A percentile compares a stretch with the other conserved stretches of the same genome.
Evolutionary conservation across 2,888 invertebrate species (phyloP).

Genomic region (Dolomedes plantarius): DNA sequence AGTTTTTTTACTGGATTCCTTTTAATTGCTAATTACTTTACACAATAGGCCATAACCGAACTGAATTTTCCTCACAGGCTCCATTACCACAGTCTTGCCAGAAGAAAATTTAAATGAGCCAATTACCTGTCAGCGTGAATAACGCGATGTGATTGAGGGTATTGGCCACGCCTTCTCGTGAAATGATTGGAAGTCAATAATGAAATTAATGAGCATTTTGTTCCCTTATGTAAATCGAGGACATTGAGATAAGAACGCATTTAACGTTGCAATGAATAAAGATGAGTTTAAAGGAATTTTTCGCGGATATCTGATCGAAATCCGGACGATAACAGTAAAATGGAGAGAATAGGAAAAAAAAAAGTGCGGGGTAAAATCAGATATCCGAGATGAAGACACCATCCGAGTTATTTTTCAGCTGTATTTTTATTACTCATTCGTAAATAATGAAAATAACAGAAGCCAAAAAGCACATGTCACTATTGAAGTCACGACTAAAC

Average conservation of each 20-base stretch:
- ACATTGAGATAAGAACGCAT: not conserved
- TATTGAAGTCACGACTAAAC: too few relatives aligned
- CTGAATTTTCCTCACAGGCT: not conserved
- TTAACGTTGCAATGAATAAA: conserved; percentile 6
- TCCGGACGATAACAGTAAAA: not conserved
- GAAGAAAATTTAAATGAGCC: not conserved
- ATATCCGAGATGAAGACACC: too few relatives aligned
- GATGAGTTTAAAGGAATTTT: not conserved
- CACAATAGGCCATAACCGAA: not conserved
- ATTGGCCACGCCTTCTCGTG: not conserved
- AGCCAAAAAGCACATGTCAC: too few relatives aligned
- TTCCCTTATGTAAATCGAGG: not conserved
- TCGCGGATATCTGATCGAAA: not conserved
- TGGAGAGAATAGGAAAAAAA: too few relatives aligned
- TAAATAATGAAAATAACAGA: too few relatives aligned
- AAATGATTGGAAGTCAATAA: not conserved
- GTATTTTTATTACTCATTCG: too few relatives aligned
- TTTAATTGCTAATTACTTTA: not conserved
- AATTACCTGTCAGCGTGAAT: conserved; percentile 6
- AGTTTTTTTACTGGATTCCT: too few relatives aligned
- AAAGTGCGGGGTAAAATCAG: too few relatives aligned
- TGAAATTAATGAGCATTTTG: conserved; percentile 11
- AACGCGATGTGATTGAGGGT: not conserved
- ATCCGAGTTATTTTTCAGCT: too few relatives aligned
- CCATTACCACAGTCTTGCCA: not conserved